Percentiles rank a stretch among this genome's conserved stretches.
phyloP scores from a whole-genome alignment of 2,113 vertebrate genomes.

The Neoarius graeffei region DNA sequence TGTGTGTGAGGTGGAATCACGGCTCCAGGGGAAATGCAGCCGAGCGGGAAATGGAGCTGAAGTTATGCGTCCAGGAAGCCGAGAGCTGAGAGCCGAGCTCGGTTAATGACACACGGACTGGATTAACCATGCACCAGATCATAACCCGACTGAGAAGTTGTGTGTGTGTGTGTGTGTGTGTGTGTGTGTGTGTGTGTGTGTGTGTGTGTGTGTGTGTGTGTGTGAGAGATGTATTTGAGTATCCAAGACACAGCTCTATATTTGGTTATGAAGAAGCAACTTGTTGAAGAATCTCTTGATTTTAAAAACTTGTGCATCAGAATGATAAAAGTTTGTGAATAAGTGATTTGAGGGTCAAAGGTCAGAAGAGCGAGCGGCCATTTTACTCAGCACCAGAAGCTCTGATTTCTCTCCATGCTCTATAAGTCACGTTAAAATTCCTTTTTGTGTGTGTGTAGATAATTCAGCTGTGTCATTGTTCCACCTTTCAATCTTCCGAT shows the following conservation, averaged over 20 bases:
- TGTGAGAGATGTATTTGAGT: not conserved
- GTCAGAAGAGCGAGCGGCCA: not conserved
- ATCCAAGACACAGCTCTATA: not conserved
- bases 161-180: conserved; percentile 6
- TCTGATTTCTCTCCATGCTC: not conserved
- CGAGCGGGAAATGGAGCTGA: conserved; percentile 43
- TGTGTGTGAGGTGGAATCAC: conserved; percentile 22
- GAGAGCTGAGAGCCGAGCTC: conserved; percentile 15
- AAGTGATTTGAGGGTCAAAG: not conserved
- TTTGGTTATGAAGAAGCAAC: not conserved
- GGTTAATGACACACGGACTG: conserved; percentile 49
- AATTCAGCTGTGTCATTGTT: not conserved
- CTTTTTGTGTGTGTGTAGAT: not conserved
- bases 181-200: not conserved
- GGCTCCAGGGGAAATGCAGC: conserved; percentile 33
- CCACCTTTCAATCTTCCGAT: not conserved
- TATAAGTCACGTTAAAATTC: not conserved
- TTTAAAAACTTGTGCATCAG: not conserved
- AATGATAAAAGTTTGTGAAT: not conserved
- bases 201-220: conserved; percentile 1
- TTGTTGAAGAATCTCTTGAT: not conserved
- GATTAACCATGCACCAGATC: conserved; percentile 53
- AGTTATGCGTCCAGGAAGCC: conserved; percentile 44
- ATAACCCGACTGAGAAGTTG: conserved; percentile 13
- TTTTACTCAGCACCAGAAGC: not conserved